These are phyloP conservation scores for Cephus sareptanus DNA, from an alignment of 2,888 invertebrate species.

Conservation along the genomic window DNA sequence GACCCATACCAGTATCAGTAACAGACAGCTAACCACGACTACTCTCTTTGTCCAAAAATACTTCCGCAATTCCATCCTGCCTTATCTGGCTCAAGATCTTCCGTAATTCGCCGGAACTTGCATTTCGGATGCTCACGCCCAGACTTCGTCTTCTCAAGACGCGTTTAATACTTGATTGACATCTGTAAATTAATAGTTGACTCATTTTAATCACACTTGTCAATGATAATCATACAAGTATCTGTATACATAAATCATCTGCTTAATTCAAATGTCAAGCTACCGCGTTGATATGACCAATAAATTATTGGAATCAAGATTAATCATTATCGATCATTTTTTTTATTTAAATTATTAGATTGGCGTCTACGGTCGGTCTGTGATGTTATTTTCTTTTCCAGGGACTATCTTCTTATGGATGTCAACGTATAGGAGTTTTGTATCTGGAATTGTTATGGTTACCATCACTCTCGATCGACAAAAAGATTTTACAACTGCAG, in stretches of 20 bases:
- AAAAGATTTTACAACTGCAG: no score
- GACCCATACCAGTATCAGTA: conserved; percentile 49
- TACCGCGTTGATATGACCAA: not conserved
- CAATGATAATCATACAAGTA: not conserved
- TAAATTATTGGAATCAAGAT: not conserved
- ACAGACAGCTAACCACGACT: conserved; percentile 34
- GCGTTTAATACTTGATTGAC: not conserved
- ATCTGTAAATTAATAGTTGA: not conserved
- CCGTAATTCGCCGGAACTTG: conserved; percentile 18
- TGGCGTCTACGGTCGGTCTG: not conserved
- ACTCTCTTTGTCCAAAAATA: conserved; percentile 34
- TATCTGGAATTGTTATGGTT: not conserved
- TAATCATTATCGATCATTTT: not conserved
- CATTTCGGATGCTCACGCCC: not conserved
- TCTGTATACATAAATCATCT: not conserved
- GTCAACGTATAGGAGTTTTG: not conserved
- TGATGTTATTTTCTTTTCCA: not conserved
- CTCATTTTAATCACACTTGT: not conserved
- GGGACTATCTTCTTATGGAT: not conserved
- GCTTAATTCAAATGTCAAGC: not conserved
- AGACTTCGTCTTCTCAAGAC: not conserved
- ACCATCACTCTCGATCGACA: no score
- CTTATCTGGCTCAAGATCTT: conserved; percentile 10
- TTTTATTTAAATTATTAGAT: not conserved
- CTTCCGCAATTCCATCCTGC: conserved; percentile 34